Conservation (phyloP, 2,113 vertebrate genomes). For the Hypomesus transpacificus region DNA sequence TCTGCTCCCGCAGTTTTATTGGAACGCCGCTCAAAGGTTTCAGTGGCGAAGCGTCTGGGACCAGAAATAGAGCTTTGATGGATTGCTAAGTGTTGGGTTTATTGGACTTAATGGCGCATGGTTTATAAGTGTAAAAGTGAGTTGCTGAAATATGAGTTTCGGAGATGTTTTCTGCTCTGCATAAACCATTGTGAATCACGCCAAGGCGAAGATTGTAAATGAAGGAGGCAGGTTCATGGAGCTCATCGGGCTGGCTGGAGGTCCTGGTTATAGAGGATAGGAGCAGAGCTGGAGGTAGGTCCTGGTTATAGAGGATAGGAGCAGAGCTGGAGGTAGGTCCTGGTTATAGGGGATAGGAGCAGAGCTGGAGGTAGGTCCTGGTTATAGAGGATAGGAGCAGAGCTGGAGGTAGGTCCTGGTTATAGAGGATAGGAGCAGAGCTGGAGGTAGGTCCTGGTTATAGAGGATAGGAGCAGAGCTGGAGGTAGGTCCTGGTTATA, state of each 20-base stretch:
- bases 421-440: too few species aligned
- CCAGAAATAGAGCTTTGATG: constrained; percentile 34
- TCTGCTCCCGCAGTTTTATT: constrained; percentile 36
- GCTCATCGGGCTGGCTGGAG: neutral
- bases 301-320: too few species aligned
- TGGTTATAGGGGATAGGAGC: too few species aligned
- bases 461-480: too few species aligned
- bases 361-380: neutral
- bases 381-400: too few species aligned
- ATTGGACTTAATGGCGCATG: constrained; percentile 56
- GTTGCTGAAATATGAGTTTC: constrained; percentile 28
- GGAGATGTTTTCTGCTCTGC: constrained; percentile 11
- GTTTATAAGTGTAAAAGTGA: constrained; percentile 48
- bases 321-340: too few species aligned
- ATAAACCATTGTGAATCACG: constrained; percentile 19
- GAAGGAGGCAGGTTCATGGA: neutral
- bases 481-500: neutral
- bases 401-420: neutral
- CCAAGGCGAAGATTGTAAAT: neutral
- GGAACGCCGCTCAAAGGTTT: constrained; percentile 22
- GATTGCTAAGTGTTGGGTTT: constrained; percentile 50
- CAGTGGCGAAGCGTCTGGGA: constrained; percentile 27
- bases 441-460: neutral
- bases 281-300: too few species aligned
- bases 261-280: too few species aligned